A percentile compares a stretch with the other conserved stretches of the same genome.
These are phyloP conservation scores for Solea senegalensis DNA, from an alignment of 2,113 vertebrate species.

Conservation along the genomic window DNA sequence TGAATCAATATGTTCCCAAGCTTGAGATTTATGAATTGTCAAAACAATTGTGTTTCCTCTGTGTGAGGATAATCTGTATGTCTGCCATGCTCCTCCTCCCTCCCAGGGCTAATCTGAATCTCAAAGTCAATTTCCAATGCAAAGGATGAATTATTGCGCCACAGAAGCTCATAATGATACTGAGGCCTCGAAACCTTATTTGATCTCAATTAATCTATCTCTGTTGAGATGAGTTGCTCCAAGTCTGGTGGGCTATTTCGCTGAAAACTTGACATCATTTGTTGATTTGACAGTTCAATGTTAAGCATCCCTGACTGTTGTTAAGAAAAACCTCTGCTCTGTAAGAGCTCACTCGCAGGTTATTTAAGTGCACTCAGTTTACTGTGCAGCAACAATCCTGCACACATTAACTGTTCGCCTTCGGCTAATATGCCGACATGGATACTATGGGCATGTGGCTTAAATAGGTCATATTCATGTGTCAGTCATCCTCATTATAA, in stretches of 20 bases:
- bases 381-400: not conserved
- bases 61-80: conserved; percentile 8
- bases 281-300: conserved; percentile 34
- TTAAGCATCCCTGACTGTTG: conserved; percentile 17
- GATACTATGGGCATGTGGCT: too few species aligned
- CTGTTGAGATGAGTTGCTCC: conserved; percentile 19
- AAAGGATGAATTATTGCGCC: conserved; percentile 45
- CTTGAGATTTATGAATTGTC: too few species aligned
- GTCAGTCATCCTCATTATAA: conserved; percentile 26
- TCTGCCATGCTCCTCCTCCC: not conserved
- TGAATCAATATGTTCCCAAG: too few species aligned
- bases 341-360: not conserved
- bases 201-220: conserved; percentile 42
- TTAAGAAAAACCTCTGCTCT: conserved; percentile 14
- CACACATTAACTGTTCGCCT: conserved; percentile 14
- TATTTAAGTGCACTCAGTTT: conserved; percentile 6
- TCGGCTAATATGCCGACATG: conserved; percentile 2
- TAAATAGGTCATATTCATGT: not conserved
- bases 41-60: not conserved
- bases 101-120: not conserved
- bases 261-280: conserved; percentile 32
- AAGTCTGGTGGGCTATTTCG: conserved; percentile 21
- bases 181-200: conserved; percentile 40
- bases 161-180: conserved; percentile 45
- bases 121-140: conserved; percentile 56